Base-by-base conservation (phyloP, 2,888 invertebrate species). In the Trachelus iudaicus region DNA sequence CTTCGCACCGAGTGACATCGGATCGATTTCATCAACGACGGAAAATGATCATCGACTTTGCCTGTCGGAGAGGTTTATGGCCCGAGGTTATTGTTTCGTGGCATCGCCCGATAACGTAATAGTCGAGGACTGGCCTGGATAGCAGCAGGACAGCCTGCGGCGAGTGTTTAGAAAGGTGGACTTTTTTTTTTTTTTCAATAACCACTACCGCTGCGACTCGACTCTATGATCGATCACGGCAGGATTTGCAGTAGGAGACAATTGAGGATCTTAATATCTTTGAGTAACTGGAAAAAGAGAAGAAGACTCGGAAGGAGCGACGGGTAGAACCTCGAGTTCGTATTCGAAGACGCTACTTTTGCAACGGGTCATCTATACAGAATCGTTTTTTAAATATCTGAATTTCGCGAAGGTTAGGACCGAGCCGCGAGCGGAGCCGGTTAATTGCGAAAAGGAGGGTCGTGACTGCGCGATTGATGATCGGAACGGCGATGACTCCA, bases 161-260 rank as follows among this genome's bases (percentile, higher is more conserved):
- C 82, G 77, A 82, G 74, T 76, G 81, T 82, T 82, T 82, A 82
- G 82, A 82, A 82, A 82, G 82, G 82, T 78, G 37, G 3, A 15
- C 34, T 56, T 56, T 56, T 56, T 56, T 56, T 56, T 56, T 56
- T 56, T 56, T 56, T 37, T 37, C 37, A 56, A 56, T 56, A 23
- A 9, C 23, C 1, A 56, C 56, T 23, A 56, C 40, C 23, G 23
- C 56, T 9, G 23, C 23, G 56, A 56, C 56, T 56, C 56, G 9
- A 56, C 56, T 56, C 6, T 40, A 40, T 23, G 15, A 40, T 40
- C 40, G 40, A 40, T 40, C 15, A 15, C 4, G 15, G 23, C 40
- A 40, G 56, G 56, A 56, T 9, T 23, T 56, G 56, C 56, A 56
- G 56, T 15, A 56, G 23, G 23, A 56, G 56, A 56, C 23, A 56